These are phyloP conservation scores for Strix uralensis DNA, from an alignment of 2,113 vertebrate genomes.

Conservation along the genomic window DNA sequence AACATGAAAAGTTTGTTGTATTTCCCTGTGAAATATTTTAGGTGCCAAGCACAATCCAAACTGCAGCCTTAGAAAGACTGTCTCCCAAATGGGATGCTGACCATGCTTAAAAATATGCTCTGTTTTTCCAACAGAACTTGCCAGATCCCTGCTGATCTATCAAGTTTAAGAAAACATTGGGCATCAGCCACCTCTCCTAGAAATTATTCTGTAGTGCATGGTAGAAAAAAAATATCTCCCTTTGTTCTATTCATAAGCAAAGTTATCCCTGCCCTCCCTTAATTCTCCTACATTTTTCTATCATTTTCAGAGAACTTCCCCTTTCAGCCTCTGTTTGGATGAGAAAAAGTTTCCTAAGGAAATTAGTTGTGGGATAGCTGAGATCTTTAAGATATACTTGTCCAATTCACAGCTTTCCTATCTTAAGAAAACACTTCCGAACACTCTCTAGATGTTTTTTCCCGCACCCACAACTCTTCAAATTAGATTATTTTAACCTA, in stretches of 20 bases:
- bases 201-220: neutral
- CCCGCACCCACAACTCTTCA: neutral
- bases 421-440: neutral
- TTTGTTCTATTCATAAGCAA: neutral
- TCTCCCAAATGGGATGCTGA: neutral
- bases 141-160: neutral
- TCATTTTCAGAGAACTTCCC: neutral
- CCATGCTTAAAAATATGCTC: neutral
- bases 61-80: neutral
- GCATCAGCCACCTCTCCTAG: neutral
- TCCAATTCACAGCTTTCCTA: neutral
- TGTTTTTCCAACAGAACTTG: neutral
- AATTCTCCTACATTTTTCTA: neutral
- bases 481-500: neutral
- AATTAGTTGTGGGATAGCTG: neutral
- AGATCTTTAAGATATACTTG: neutral
- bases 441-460: neutral
- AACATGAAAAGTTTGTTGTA: neutral
- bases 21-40: neutral
- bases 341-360: neutral
- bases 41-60: neutral
- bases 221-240: neutral
- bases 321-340: neutral
- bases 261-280: fast-evolving
- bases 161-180: neutral